Base-by-base conservation (phyloP, 2,797 vertebrate genomes). In the Crocidura indochinensis region DNA sequence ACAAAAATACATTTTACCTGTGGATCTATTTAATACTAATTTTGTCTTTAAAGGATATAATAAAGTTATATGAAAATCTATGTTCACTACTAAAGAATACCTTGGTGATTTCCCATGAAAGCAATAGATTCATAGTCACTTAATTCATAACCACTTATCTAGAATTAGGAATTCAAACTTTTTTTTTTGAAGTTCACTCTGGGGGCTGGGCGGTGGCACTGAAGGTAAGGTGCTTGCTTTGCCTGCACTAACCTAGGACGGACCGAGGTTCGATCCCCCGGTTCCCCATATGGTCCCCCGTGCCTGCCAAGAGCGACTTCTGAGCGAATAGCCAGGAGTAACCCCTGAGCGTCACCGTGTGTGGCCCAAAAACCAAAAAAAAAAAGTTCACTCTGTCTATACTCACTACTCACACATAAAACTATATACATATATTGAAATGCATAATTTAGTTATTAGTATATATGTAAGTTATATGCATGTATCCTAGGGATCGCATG, bases 1-100 rank as follows among this genome's bases (percentile, higher is more conserved):
- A 65, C 2, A 81, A 82, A 65, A 88, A 89, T 82, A 38, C n/a
- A 20, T 92, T 82, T 93, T 95, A 78, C 91, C 86, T 90, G 51
- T 84, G 69, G 14, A 72, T 49, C 56, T 91, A 80, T 88, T 92
- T 91, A 73, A 85, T 76, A 83, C 49, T 29, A 51, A 77, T 24
- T 90, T 44, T 73, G 6, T 71, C 44, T 92, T 93, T 69, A 91
- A 83, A 91, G 49, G 49, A 62, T 15, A n/a, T 83, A 92, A 91
- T 85, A 80, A 93, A 91, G 62, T 90, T 47, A 53, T 64, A 5
- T 64, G 38, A 38, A 87, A 77, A 85, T 60, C 12, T 49, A 29
- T 44, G 46, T 60, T 87, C 75, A 79, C 29, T 77, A 65, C 49
- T 75, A 27, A 76, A 75, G 81, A 44, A 56, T 73, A 78, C 53